Evolutionary conservation across 1,140 invertebrate species (phyloP), one percentile per base, ranked within the genome.

Genomic region (Mactra quadrangularis): DNA sequence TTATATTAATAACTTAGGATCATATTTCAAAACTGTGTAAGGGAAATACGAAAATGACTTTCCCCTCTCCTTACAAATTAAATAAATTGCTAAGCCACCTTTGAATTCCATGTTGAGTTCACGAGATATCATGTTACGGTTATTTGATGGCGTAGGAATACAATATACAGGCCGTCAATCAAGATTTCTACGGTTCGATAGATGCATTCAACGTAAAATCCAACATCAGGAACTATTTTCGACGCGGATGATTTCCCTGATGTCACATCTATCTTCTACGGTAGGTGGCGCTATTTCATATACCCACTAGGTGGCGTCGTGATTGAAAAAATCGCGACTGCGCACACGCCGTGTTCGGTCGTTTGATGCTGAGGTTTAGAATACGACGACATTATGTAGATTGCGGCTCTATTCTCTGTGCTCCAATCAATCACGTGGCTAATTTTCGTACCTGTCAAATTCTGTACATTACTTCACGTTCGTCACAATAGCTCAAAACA

Each of bases 391-490:
- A 76, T 76, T 60, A 76, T 76, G 74, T 76, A 76, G 74, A 76
- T 76, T 62, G 19, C 74, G 74, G 74, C 29, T 62, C 59, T 45
- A 53, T 45, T 31, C 74, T 53, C 74, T 22, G 50, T 55, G 29
- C 33, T 55, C 27, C 74, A 45, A 76, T 76, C 74, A 76, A 76
- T 76, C 74, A 76, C 45, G 59, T 45, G 38, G 57, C 74, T 76
- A 76, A 76, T 76, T 76, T 76, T 60, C 57, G 74, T 76, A 76
- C 74, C 74, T 76, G 74, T 76, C 74, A 76, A 60, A 60, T n/a
- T 76, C 38, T 76, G 38, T 62, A 76, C 74, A 76, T 76, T 62
- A 76, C 74, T 76, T 62, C 45, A 50, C 45, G 74, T 76, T 76
- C 74, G n/a, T 41, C 7, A 76, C 74, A 76, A 76, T 76, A 45